These are phyloP conservation scores for Ligdia adustata DNA, from an alignment of 2,888 invertebrate species.

Conservation along the genomic window DNA sequence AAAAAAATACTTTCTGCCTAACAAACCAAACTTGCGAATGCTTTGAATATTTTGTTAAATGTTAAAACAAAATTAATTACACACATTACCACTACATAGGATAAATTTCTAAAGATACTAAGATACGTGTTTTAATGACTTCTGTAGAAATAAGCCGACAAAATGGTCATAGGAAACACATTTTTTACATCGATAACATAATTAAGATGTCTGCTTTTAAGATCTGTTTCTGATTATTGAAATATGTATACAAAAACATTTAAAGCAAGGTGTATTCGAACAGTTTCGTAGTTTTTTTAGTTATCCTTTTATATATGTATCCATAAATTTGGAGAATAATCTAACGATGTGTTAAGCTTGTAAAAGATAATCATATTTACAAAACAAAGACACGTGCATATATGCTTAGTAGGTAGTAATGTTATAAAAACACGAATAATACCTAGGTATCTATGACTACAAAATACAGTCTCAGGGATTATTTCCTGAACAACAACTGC, in stretches of 20 bases:
- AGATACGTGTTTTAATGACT: constrained; percentile 70
- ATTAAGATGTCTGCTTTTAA: constrained; percentile 51
- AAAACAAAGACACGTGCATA: too few relatives aligned
- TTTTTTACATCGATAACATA: constrained; percentile 70
- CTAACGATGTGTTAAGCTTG: constrained; percentile 16
- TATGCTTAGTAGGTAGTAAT: too few relatives aligned
- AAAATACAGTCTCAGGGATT: too few relatives aligned
- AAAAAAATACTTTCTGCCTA: constrained; percentile 12
- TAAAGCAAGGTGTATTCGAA: constrained; percentile 4
- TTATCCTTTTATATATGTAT: constrained; percentile 15
- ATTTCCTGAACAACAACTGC: too few relatives aligned
- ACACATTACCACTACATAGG: constrained; percentile 55
- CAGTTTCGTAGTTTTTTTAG: constrained; percentile 7
- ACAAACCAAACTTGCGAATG: constrained; percentile 47
- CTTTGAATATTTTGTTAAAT: constrained; percentile 61
- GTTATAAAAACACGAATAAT: too few relatives aligned
- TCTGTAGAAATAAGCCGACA: constrained; percentile 52
- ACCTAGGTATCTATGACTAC: too few relatives aligned
- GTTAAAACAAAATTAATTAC: constrained; percentile 71
- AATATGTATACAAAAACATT: constrained; percentile 14
- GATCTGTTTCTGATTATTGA: constrained; percentile 24
- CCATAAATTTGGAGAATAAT: constrained; percentile 7
- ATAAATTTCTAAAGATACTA: constrained; percentile 67
- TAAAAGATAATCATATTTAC: too few relatives aligned
- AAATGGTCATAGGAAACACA: constrained; percentile 62